phyloP scores from a whole-genome alignment of 2,113 vertebrate species.

The Solea solea region DNA sequence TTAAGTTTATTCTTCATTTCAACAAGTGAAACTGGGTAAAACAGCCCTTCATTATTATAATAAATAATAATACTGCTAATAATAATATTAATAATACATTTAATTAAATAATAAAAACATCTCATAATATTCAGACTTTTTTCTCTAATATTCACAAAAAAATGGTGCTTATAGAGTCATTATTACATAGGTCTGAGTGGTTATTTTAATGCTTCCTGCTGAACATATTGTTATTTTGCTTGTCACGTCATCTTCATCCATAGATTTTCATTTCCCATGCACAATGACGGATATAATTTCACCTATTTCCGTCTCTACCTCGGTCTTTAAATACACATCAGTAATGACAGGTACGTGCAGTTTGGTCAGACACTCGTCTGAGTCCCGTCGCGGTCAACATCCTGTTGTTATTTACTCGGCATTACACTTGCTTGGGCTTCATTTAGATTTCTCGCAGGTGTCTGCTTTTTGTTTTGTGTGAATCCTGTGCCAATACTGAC shows the following conservation, averaged over 20 bases:
- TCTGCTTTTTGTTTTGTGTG: constrained; percentile 34
- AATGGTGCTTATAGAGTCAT: no score
- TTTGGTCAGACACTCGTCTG: constrained; percentile 6
- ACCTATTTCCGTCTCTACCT: not conserved
- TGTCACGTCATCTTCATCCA: not conserved
- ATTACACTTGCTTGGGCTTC: constrained; percentile 5
- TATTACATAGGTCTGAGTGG: not conserved
- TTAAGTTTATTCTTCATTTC: no score
- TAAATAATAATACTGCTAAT: no score
- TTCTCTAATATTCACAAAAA: no score
- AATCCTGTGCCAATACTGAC: constrained; percentile 47
- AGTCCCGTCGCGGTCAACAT: not conserved
- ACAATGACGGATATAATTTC: no score
- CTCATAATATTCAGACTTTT: no score
- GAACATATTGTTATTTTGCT: not conserved
- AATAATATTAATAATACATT: no score
- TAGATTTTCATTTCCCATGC: not conserved
- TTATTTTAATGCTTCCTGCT: not conserved
- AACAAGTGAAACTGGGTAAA: no score
- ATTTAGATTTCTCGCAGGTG: constrained; percentile 45
- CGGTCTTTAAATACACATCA: not conserved
- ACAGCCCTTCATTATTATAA: no score
- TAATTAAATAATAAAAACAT: no score
- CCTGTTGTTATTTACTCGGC: constrained; percentile 1
- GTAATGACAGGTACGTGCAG: constrained; percentile 15